Conservation (phyloP, 1,140 invertebrate genomes). For the Rhyzopertha dominica region DNA sequence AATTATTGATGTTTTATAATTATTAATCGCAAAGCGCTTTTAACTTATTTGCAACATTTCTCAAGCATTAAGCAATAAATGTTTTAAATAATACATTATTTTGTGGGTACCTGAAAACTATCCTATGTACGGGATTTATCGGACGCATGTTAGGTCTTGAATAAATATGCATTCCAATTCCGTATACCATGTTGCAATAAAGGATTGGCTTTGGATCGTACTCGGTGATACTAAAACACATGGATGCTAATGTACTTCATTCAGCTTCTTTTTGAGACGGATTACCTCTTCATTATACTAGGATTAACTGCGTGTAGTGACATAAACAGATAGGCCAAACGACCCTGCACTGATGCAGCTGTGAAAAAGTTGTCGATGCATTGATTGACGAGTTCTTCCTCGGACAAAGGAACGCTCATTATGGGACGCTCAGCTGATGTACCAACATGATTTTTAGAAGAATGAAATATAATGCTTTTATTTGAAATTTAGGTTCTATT, state of each 20-base stretch:
- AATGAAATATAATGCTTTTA: too few species aligned
- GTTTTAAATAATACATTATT: not conserved
- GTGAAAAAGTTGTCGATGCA: too few species aligned
- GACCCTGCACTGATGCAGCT: constrained; percentile 31
- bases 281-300: constrained; percentile 25
- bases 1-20: not conserved
- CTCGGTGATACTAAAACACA: constrained; percentile 21
- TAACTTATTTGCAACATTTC: not conserved
- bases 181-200: constrained; percentile 39
- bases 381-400: too few species aligned
- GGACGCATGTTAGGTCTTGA: constrained; percentile 31
- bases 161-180: constrained; percentile 33
- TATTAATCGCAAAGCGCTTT: not conserved
- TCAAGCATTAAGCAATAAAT: not conserved
- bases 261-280: too few species aligned
- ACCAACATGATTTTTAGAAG: too few species aligned
- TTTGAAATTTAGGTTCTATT: too few species aligned
- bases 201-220: constrained; percentile 23
- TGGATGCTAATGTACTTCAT: not conserved
- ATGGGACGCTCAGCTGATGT: too few species aligned
- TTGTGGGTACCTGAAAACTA: constrained; percentile 30
- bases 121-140: constrained; percentile 24
- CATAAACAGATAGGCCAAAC: constrained; percentile 38
- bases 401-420: too few species aligned
- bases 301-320: constrained; percentile 37